A percentile compares a stretch with the other conserved stretches of the same genome.
These are phyloP conservation scores for Trachops cirrhosus DNA, from an alignment of 2,797 vertebrate genomes.

Conservation along the genomic window DNA sequence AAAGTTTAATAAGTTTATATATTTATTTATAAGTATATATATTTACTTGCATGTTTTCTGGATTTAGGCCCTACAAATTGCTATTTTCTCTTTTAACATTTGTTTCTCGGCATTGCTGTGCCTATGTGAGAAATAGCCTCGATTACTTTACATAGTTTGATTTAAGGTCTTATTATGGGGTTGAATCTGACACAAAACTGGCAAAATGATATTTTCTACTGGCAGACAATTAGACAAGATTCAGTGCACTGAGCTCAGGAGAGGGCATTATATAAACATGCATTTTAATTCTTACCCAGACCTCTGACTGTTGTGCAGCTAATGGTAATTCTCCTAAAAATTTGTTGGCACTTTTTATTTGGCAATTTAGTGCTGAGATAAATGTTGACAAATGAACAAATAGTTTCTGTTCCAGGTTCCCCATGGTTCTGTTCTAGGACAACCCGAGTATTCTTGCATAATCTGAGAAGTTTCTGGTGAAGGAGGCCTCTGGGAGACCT, in stretches of 20 bases:
- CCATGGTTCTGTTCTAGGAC: slow-evolving; percentile 48
- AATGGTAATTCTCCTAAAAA: slow-evolving; percentile 45
- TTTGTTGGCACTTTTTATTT: slow-evolving; percentile 34
- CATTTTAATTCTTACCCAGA: neutral
- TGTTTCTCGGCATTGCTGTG: neutral
- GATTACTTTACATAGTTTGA: neutral
- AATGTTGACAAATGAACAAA: slow-evolving; percentile 65
- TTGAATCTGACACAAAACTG: neutral
- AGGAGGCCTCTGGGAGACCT: neutral
- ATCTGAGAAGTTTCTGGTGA: neutral
- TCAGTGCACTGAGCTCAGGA: neutral
- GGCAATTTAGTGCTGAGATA: slow-evolving; percentile 48
- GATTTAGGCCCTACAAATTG: neutral
- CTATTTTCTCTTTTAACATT: neutral
- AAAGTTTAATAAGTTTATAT: neutral
- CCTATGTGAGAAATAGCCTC: neutral
- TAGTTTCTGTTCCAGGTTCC: slow-evolving; percentile 60
- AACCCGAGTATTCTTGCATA: slow-evolving; percentile 38
- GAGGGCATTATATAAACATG: neutral
- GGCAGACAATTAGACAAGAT: neutral
- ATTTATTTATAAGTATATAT: neutral
- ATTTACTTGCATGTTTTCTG: neutral
- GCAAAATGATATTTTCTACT: neutral
- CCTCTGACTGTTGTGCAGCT: neutral
- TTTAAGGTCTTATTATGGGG: neutral